Evolutionary conservation across 2,888 invertebrate genomes (phyloP), one percentile per base, ranked within the genome.

Genomic region (Dynastes grantii): DNA sequence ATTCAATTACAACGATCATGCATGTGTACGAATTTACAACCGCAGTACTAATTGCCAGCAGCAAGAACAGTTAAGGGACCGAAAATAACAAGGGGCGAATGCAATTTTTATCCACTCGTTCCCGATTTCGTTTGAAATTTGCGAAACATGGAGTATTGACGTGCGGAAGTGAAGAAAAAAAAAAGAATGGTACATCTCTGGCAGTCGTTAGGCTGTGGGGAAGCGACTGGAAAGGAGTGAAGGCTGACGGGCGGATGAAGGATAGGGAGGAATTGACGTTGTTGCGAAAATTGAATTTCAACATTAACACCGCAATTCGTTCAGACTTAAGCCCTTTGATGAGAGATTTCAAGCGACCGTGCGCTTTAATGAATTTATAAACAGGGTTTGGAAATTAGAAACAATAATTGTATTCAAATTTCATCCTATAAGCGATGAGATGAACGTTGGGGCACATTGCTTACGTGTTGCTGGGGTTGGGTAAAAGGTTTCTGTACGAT

Each of bases 291-390:
- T 78, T 78, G 64, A 73, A 78, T 78, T 73, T 78, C 71, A 65
- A 53, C 73, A 64, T 71, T 78, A 78, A 78, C 78, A 64, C 78
- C 73, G 64, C 70, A 58, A 73, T 78, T 78, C 73, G 64, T 64
- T 78, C 73, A 73, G 65, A 71, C 64, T 61, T 78, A 78, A 73
- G 58, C 71, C 77, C 67, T 67, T 58, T 76, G 67, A 65, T 49
- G 76, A 67, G 53, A 73, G 73, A 73, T 73, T 73, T 40, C 61
- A 40, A 11, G 53, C 65, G 45, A 67, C 65, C 67, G 76, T 58
- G 27, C 76, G 55, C 67, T 76, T 76, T 76, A 76, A 76, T 76
- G 76, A 76, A 76, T 55, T 76, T 76, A 76, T 76, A 76, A 76
- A 67, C 55, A 67, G 76, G 76, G 61, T 37, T 73, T 37, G 22